Percentiles rank a stretch among this genome's conserved stretches.
Conservation (phyloP, 2,797 vertebrate species). For the Scleropages formosus region DNA sequence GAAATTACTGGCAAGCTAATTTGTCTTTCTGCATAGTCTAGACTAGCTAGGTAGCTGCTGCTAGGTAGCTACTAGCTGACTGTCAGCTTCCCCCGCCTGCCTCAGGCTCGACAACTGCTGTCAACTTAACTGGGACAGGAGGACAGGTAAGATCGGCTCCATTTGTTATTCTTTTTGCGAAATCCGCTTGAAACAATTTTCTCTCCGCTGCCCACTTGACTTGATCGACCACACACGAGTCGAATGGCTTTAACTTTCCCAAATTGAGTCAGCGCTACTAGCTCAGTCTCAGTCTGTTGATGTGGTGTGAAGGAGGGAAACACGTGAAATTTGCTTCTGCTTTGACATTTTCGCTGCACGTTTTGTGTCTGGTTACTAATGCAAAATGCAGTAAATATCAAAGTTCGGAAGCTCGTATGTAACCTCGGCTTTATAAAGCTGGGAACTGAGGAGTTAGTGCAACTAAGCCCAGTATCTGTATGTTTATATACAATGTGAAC, state of each 20-base stretch:
- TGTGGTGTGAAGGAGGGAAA: no score
- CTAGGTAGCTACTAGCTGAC: conserved; percentile 25
- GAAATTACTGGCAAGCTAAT: background rate
- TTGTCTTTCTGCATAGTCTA: background rate
- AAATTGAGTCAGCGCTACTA: background rate
- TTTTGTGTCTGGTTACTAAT: no score
- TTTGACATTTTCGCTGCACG: no score
- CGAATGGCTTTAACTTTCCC: conserved; percentile 39
- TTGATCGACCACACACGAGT: conserved; percentile 31
- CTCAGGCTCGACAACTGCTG: no score
- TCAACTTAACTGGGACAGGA: background rate
- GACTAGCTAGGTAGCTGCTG: background rate
- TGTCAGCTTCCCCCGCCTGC: conserved; percentile 5
- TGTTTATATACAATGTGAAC: conserved; percentile 27
- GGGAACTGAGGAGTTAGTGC: background rate
- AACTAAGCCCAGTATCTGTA: conserved; percentile 24
- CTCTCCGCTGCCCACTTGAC: background rate
- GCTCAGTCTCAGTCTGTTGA: no score
- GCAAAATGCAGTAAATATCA: no score
- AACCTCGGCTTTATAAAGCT: no score
- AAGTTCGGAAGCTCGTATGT: no score
- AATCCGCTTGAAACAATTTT: background rate
- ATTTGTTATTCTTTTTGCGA: background rate
- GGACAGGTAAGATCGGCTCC: background rate
- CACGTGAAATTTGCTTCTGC: no score